Evolutionary conservation across 2,113 vertebrate genomes (phyloP), one percentile per base, ranked within the genome.

Genomic region (Danio rerio): DNA sequence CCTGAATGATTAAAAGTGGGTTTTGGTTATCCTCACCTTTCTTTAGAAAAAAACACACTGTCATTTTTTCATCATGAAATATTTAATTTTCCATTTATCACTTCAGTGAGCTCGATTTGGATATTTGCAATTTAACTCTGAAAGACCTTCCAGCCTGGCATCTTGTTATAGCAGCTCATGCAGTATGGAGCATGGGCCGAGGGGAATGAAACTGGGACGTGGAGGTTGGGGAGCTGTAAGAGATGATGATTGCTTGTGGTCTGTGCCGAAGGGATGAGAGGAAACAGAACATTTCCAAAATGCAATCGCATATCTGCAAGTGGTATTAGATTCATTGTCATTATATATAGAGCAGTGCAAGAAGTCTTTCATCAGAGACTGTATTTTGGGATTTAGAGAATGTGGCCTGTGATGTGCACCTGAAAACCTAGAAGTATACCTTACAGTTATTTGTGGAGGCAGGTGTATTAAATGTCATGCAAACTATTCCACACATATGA

Each of bases 21-120:
- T 49, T n/a, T 4, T 40, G 11, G 49, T 65, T 78, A 52, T 66
- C 61, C 20, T 78, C 77, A 63, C 20, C 59, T 78, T 66, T 81
- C 45, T 66, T 6, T 18, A 31, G 62, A 78, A 31, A 61, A n/a
- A 61, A 50, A 75, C 20, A 20, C 47, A 53, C 18, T 43, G 31
- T 45, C 7, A 6, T 66, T 40, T 53, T 52, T 66, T 55, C 49
- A 55, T 79, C 62, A 66, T 79, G 6, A 79, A 79, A 79, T 79
- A 79, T 79, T 79, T 20, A 79, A 53, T 79, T 55, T 79, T 79
- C n/a, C 47, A 79, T 79, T 79, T 79, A 79, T 65, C 77, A 79
- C 77, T 79, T 66, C 21, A 68, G 61, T 79, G 61, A 79, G 61
- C 50, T 55, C 77, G 31, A 18, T 68, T 79, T 65, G 12, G 42